A percentile compares a stretch with the other conserved stretches of the same genome.
These are phyloP conservation scores for Hydropotes inermis DNA, from an alignment of 2,113 vertebrate species.

Conservation along the genomic window DNA sequence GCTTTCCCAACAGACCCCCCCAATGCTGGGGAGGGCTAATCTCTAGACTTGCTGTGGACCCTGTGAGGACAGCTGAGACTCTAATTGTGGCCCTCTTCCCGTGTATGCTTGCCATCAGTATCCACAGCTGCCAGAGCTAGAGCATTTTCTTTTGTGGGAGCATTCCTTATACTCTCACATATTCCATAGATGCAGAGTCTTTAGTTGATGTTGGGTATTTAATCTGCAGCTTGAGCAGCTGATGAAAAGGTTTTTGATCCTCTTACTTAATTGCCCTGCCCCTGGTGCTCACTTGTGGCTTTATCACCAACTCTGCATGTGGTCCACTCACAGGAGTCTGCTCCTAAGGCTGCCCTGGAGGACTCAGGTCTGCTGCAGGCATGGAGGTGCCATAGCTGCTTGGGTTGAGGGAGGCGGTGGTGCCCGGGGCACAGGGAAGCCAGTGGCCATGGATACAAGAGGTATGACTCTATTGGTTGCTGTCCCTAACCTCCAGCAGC, in stretches of 20 bases:
- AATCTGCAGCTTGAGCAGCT: neutral
- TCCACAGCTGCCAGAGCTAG: neutral
- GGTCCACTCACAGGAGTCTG: neutral
- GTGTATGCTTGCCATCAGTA: neutral
- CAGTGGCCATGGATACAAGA: neutral
- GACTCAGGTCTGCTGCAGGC: neutral
- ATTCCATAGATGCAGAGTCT: neutral
- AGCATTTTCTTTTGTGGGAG: neutral
- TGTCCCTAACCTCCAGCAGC: neutral
- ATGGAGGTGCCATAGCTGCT: neutral
- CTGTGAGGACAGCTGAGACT: neutral
- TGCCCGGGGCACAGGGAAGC: accelerated
- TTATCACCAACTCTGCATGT: neutral
- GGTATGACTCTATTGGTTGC: neutral
- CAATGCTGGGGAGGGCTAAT: neutral
- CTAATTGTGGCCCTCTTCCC: neutral
- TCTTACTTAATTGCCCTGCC: neutral
- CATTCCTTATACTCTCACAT: neutral
- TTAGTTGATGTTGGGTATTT: neutral
- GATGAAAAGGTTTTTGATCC: neutral
- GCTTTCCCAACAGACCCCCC: neutral
- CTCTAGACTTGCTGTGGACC: neutral
- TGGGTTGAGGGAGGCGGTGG: neutral
- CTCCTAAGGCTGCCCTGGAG: neutral
- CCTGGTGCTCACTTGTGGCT: neutral